Evolutionary conservation across 2,113 vertebrate genomes (phyloP).

Genomic region (Strigops habroptila): DNA sequence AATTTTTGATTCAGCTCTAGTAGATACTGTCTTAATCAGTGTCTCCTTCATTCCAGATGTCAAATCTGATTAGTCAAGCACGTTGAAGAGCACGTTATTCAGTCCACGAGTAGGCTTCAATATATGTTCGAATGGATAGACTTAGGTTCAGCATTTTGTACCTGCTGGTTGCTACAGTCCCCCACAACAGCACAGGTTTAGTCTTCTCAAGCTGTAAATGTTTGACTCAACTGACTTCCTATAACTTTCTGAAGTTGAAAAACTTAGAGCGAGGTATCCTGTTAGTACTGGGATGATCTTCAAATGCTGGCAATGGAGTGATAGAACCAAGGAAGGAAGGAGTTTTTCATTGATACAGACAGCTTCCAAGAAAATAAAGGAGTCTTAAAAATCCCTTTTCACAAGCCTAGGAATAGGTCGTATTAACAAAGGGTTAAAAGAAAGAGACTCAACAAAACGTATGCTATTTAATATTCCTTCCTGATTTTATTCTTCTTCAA

Average conservation of each 20-base stretch:
- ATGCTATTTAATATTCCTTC: neutral
- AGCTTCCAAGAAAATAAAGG: neutral
- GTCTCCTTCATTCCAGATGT: neutral
- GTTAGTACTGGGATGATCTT: neutral
- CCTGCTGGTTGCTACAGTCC: neutral
- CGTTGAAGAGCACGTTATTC: neutral
- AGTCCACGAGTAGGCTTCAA: neutral
- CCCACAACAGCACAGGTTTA: neutral
- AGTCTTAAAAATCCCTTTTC: neutral
- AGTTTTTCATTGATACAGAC: neutral
- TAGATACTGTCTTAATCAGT: neutral
- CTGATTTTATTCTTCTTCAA: neutral
- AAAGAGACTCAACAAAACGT: neutral
- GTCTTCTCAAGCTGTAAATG: neutral
- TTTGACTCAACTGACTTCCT: neutral
- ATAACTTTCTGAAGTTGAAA: neutral
- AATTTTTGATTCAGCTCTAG: neutral
- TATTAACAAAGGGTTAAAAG: neutral
- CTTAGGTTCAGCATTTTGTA: neutral
- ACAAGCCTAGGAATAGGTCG: neutral
- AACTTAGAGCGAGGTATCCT: neutral
- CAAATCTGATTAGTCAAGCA: neutral
- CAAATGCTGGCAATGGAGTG: neutral
- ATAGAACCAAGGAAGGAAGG: neutral
- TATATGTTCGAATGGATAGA: neutral